Evolutionary conservation across 2,113 vertebrate genomes (phyloP).

Genomic region (Catagonus wagneri): DNA sequence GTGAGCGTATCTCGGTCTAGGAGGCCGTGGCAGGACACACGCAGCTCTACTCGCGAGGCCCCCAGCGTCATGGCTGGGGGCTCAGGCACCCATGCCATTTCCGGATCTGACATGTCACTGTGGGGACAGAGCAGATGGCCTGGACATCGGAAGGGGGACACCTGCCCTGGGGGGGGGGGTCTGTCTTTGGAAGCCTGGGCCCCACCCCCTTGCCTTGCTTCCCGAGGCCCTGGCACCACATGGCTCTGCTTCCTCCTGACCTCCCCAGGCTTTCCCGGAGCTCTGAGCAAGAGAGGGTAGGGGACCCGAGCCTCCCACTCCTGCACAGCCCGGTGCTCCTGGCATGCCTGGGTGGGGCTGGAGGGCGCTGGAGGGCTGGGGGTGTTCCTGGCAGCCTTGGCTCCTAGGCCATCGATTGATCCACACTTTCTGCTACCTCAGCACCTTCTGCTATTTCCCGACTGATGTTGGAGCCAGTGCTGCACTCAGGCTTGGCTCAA

Average conservation of each 20-base stretch:
- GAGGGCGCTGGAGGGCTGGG: neutral
- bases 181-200: neutral
- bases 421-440: conserved; percentile 72
- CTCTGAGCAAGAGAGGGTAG: neutral
- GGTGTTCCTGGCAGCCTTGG: conserved; percentile 70
- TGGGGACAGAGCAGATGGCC: conserved; percentile 46
- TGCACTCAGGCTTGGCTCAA: conserved; percentile 77
- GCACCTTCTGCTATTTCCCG: conserved; percentile 77
- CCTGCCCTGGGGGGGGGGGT: neutral
- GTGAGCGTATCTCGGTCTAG: conserved; percentile 90
- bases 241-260: neutral
- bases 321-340: neutral
- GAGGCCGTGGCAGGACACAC: conserved; percentile 92
- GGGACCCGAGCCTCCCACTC: neutral
- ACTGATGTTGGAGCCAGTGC: conserved; percentile 67
- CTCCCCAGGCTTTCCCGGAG: neutral
- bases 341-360: neutral
- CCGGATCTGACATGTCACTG: conserved; percentile 86
- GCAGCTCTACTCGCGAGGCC: conserved; percentile 92
- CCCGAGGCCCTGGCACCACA: neutral
- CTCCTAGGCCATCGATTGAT: conserved; percentile 74
- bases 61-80: conserved; percentile 92
- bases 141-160: conserved; percentile 21
- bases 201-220: neutral
- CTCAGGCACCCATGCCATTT: conserved; percentile 83